A percentile compares a stretch with the other conserved stretches of the same genome.
Conservation (phyloP, 2,888 invertebrate genomes). For the Volucella bombylans region DNA sequence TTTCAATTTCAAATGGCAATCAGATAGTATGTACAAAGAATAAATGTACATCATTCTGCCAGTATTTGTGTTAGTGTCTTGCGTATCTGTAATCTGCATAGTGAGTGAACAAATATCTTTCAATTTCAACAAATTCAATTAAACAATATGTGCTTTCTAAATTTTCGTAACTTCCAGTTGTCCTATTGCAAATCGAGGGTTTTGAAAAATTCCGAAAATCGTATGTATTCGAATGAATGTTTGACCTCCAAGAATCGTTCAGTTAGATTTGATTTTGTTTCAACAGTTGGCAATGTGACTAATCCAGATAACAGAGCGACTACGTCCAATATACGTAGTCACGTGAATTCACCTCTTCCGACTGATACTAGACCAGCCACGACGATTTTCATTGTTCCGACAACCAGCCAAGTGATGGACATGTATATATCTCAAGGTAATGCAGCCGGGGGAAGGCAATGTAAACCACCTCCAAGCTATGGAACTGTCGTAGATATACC, state of each 20-base stretch:
- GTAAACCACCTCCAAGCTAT: constrained; percentile 57
- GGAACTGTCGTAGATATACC: constrained; percentile 49
- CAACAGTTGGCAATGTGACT: constrained; percentile 26
- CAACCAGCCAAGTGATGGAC: constrained; percentile 56
- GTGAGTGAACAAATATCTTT: constrained; percentile 48
- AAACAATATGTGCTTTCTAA: constrained; percentile 41
- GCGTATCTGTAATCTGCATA: constrained; percentile 31
- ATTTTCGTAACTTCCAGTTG: constrained; percentile 46
- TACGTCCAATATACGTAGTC: background rate
- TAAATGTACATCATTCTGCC: constrained; percentile 46
- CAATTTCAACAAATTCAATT: background rate
- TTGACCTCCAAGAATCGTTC: background rate
- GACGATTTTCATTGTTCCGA: constrained; percentile 59
- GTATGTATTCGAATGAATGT: constrained; percentile 17
- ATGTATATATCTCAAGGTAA: constrained; percentile 45
- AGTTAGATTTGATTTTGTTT: constrained; percentile 5
- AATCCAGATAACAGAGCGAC: background rate
- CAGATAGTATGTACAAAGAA: background rate
- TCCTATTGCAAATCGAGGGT: constrained; percentile 52
- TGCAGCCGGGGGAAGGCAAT: background rate
- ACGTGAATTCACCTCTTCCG: background rate
- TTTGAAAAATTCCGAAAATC: constrained; percentile 14
- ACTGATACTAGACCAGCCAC: constrained; percentile 19
- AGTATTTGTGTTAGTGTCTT: constrained; percentile 34
- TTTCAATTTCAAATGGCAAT: background rate